A percentile compares a stretch with the other conserved stretches of the same genome.
Evolutionary conservation across 2,113 vertebrate genomes (phyloP).

Genomic region (Paralichthys olivaceus): DNA sequence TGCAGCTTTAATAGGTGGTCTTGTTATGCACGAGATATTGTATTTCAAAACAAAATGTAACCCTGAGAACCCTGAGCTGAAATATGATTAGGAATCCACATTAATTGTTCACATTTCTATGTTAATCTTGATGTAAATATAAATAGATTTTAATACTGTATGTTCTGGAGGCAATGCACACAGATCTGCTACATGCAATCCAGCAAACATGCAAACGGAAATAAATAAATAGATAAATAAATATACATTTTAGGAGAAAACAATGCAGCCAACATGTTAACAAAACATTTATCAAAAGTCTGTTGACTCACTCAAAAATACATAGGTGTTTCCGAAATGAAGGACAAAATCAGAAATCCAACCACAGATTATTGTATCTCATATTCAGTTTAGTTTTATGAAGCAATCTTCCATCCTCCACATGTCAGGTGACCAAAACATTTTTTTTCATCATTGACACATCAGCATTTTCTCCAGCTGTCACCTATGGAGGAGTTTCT

Average conservation of each 20-base stretch:
- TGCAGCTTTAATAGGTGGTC: slow-evolving; percentile 12
- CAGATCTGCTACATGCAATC: slow-evolving; percentile 42
- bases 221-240: slow-evolving; percentile 1
- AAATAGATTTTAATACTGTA: slow-evolving; percentile 7
- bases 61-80: slow-evolving; percentile 49
- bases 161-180: slow-evolving; percentile 18
- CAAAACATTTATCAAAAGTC: neutral
- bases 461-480: too few relatives aligned
- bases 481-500: too few relatives aligned
- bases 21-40: neutral
- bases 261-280: slow-evolving; percentile 4
- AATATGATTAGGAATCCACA: slow-evolving; percentile 2
- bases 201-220: slow-evolving; percentile 46
- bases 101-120: neutral
- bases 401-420: neutral
- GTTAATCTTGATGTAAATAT: slow-evolving; percentile 16
- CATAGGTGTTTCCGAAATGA: neutral
- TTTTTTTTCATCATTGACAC: too few relatives aligned
- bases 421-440: too few relatives aligned
- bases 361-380: neutral
- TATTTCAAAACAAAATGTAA: slow-evolving; percentile 27
- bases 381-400: neutral
- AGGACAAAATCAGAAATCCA: neutral
- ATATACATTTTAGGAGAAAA: neutral
- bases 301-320: slow-evolving; percentile 13